Evolutionary conservation across 2,888 invertebrate species (phyloP).

Genomic region (Punctoribates punctum): DNA sequence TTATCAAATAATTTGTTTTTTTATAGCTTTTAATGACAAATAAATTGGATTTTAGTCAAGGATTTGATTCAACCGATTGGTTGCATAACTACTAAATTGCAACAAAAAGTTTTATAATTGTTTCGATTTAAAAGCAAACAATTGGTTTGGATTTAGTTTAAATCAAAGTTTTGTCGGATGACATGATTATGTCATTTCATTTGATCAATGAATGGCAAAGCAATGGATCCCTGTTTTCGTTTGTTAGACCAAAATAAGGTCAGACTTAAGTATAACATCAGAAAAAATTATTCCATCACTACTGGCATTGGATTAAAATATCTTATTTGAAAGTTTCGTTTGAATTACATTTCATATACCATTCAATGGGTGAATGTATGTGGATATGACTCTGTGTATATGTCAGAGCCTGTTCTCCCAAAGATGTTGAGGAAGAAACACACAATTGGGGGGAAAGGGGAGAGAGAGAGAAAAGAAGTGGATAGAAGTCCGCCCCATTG

Average conservation of each 20-base stretch:
- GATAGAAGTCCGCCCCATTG: background rate
- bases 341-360: conserved; percentile 4
- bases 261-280: conserved; percentile 32
- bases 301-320: conserved; percentile 30
- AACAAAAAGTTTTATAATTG: background rate
- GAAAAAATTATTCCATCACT: conserved; percentile 34
- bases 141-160: background rate
- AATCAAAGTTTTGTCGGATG: conserved; percentile 21
- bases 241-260: conserved; percentile 9
- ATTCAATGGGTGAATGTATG: background rate
- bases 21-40: too few relatives aligned
- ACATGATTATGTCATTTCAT: conserved; percentile 25
- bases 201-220: conserved; percentile 16
- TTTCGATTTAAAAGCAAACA: background rate
- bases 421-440: conserved; percentile 5
- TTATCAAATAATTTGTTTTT: too few relatives aligned
- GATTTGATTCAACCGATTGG: background rate
- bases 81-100: background rate
- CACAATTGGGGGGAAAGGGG: background rate
- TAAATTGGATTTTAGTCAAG: background rate
- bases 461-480: conserved; percentile 7
- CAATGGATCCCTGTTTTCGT: background rate
- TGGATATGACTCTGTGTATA: background rate
- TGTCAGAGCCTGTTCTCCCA: background rate
- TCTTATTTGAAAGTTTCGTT: conserved; percentile 30